Base-by-base conservation (phyloP, 2,113 vertebrate genomes). In the Gallinago jamesoni region DNA sequence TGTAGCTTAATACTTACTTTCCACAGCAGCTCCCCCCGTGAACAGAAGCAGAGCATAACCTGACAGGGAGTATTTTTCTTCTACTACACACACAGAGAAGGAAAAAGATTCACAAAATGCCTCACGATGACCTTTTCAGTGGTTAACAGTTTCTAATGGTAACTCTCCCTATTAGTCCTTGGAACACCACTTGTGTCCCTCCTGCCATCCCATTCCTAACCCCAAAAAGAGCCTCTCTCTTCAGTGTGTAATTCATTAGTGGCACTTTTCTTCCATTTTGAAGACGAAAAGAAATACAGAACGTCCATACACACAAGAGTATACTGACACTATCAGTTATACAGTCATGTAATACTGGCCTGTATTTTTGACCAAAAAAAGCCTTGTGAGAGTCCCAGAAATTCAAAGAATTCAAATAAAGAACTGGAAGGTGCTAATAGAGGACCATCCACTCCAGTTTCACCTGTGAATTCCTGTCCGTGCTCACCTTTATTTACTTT, bases 321-420 rank as follows among this genome's bases (percentile, higher is more conserved):
- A 14, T 2, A 67, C 4, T 0, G 0, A 50, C 10, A 24, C 10
- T 63, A 18, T 24, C 17, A 57, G 9, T 45, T 66, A 48, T 4
- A 39, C 17, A 43, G 33, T 20, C 23, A 41, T 66, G 35, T 25
- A 84, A 81, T 4, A 13, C 24, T 27, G n/a, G 10, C 30, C 22
- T 77, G n/a, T 68, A 74, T 81, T 92, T 72, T 28, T n/a, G 47
- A 68, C 13, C 8, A 22, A 57, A 57, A 56, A 56, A 60, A 25
- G 11, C 9, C 14, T 80, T 64, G 16, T n/a, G 5, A 63, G 28
- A 48, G 4, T 67, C 43, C 18, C 28, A 56, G 21, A 75, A 50
- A 74, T 33, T 25, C 25, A 52, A 68, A 37, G 16, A 53, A 48
- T n/a, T 79, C 27, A 35, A 59, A 62, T 8, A 20, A 74, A 62